Conservation (phyloP, 2,797 vertebrate genomes). For the Takifugu ocellatus region DNA sequence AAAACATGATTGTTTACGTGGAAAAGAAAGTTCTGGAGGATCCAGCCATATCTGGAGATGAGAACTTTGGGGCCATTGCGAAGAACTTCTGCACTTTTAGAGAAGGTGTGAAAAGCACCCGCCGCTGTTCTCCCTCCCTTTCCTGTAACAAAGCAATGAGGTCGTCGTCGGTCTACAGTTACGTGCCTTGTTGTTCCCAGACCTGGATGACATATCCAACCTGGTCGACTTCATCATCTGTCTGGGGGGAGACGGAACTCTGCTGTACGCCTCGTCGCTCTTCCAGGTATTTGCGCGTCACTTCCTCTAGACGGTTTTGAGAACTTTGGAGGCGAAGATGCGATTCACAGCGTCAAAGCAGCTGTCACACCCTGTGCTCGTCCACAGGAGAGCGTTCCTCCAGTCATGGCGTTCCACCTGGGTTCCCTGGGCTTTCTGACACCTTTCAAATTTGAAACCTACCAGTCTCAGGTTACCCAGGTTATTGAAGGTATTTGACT, state of each 20-base stretch:
- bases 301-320: fast-evolving
- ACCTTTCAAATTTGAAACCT: slow-evolving; percentile 91
- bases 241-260: slow-evolving; percentile 90
- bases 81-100: slow-evolving; percentile 96
- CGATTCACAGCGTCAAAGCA: background rate
- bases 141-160: background rate
- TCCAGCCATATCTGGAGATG: slow-evolving; percentile 85
- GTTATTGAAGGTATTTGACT: slow-evolving; percentile 85
- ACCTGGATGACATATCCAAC: slow-evolving; percentile 93
- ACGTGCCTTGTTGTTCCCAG: slow-evolving; percentile 52
- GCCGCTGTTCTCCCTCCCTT: background rate
- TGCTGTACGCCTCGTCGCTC: slow-evolving; percentile 91
- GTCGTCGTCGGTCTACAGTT: background rate
- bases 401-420: slow-evolving; percentile 94
- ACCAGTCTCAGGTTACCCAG: slow-evolving; percentile 91
- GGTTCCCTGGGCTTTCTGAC: slow-evolving; percentile 94
- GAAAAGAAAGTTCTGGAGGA: slow-evolving; percentile 96
- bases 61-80: slow-evolving; percentile 85
- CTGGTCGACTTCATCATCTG: slow-evolving; percentile 94
- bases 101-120: slow-evolving; percentile 78
- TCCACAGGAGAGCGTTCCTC: slow-evolving; percentile 88
- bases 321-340: too few relatives aligned
- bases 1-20: slow-evolving; percentile 94
- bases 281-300: slow-evolving; percentile 80
- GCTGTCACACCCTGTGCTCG: background rate